These are phyloP conservation scores for Frankliniella intonsa DNA, from an alignment of 2,888 invertebrate genomes.

Conservation along the genomic window DNA sequence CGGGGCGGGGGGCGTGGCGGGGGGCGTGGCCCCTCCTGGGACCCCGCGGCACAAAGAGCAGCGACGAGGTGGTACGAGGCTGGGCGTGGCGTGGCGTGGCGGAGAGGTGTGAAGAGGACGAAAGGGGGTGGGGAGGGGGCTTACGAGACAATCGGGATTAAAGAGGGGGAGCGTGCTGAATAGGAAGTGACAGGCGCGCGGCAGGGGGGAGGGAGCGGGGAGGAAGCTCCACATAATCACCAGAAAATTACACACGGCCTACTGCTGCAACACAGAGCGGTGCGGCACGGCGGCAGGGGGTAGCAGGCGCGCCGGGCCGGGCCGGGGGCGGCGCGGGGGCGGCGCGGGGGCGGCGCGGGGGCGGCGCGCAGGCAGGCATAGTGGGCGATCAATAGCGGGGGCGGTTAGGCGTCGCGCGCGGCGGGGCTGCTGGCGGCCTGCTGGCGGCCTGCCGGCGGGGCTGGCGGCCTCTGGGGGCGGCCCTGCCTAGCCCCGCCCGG, in stretches of 20 bases:
- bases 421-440: slow-evolving; percentile 8
- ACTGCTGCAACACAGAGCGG: neutral
- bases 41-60: neutral
- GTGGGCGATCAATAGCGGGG: slow-evolving; percentile 24
- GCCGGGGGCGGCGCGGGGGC: slow-evolving; percentile 35
- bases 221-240: slow-evolving; percentile 18
- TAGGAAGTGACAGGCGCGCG: neutral
- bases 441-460: slow-evolving; percentile 29
- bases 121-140: slow-evolving; percentile 31
- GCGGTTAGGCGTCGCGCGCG: neutral
- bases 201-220: neutral
- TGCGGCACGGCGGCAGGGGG: slow-evolving; percentile 17
- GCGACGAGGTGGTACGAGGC: neutral
- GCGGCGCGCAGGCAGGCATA: slow-evolving; percentile 30
- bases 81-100: neutral
- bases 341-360: slow-evolving; percentile 36
- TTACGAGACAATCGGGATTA: slow-evolving; percentile 34
- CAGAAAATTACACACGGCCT: slow-evolving; percentile 24
- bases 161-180: slow-evolving; percentile 27
- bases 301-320: slow-evolving; percentile 31
- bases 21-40: neutral
- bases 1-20: neutral
- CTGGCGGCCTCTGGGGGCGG: slow-evolving; percentile 24
- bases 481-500: neutral
- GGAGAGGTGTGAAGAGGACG: slow-evolving; percentile 28